Base-by-base conservation (phyloP, 2,113 vertebrate species). In the Mastomys natalensis region DNA sequence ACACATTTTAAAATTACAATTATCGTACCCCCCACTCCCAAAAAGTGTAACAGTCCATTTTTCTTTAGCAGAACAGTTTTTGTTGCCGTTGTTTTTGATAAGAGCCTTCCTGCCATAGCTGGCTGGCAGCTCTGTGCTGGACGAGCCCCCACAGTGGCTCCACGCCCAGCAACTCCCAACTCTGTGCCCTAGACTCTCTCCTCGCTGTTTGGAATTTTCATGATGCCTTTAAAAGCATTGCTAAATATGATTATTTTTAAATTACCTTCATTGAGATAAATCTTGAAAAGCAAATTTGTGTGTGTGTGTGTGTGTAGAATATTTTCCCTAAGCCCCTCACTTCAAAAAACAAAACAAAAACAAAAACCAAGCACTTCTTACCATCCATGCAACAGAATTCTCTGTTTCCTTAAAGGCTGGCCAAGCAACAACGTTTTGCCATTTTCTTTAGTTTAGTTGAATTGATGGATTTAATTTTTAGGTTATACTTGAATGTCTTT, bases 221-320 rank as follows among this genome's bases (percentile, higher is more conserved):
- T 43, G 66, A 82, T 37, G 22, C 19, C 62, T 43, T 73, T 64
- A 48, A 62, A 90, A 76, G 13, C 19, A 85, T 66, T 64, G 16
- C 40, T 13, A 31, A 22, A 34, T 29, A 60, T 77, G 70, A 73
- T 34, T 55, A 73, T 40, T 86, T 58, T 26, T n/a, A n/a, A 87
- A n/a, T n/a, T 68, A 58, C 91, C 64, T 84, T 94, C 15, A 85
- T 64, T 73, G 62, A 17, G 26, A 78, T 90, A 73, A 62, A 95
- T 89, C 87, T 55, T 86, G 48, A 92, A 45, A 91, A 68, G 26
- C n/a, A 60, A 9, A 19, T 64, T 70, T 96, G 93, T 91, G 86
- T 60, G 58, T 60, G 58, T 96, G 93, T 90, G 86, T 70, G 70
- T 96, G 93, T 91, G 86, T 68, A 34, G 37, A 87, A 64, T 2